Base-by-base conservation (phyloP, 2,888 invertebrate genomes). In the Salpingus planirostris region DNA sequence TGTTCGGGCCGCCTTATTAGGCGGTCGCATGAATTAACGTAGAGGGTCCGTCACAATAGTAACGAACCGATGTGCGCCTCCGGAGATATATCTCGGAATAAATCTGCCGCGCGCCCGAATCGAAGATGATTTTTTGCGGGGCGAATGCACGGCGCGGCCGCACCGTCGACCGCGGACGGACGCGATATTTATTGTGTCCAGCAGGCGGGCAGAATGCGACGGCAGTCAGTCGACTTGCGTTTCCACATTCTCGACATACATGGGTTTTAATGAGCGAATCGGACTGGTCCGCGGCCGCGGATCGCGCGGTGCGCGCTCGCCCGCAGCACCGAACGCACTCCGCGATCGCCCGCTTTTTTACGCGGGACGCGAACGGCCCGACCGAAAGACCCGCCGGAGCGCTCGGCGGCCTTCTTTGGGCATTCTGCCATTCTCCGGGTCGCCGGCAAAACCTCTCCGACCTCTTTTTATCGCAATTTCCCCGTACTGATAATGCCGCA, bases 241-340 rank as follows among this genome's bases (percentile, higher is more conserved):
- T 62, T 62, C 62, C 61, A 62, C 62, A 62, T 62, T 62, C 61
- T 56, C 60, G 51, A 59, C 62, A 62, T 62, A 62, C 58, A 59
- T 61, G 60, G 52, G 55, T 60, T 63, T 62, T 63, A 63, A 62
- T 62, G 63, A 63, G 60, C 60, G 52, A 59, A 57, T 55, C 55
- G 43, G 46, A 43, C 41, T 46, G 44, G 49, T 43, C 40, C 41
- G 38, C 41, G 38, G 41, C 43, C 44, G 47, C n/a, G n/a, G n/a
- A n/a, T n/a, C n/a, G n/a, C n/a, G n/a, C n/a, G n/a, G n/a, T n/a
- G n/a, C 46, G 42, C 46, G 44, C 44, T 40, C 39, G 38, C 45
- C 41, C 37, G 28, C 36, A 43, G 38, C 41, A 43, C 41, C 45
- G 35, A 44, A 46, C 50, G 50, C 52, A 46, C 52, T 42, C 52